Evolutionary conservation across 1,140 invertebrate genomes (phyloP).

Genomic region (Delia radicum): DNA sequence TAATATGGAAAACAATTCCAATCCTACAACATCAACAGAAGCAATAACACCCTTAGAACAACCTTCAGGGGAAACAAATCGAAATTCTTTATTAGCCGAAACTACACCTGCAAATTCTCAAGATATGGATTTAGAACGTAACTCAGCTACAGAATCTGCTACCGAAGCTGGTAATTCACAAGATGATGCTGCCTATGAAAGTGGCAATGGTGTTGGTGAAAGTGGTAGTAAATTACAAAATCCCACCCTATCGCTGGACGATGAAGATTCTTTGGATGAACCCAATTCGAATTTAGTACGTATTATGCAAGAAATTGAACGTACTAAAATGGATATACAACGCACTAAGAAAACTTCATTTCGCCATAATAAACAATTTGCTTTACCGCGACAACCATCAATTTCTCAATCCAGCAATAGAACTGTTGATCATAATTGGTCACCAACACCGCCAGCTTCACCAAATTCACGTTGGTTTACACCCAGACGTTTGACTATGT

Average conservation of each 20-base stretch:
- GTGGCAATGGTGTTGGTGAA: not conserved
- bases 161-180: conserved; percentile 20
- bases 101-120: conserved; percentile 29
- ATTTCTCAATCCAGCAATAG: not conserved
- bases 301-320: conserved; percentile 45
- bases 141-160: conserved; percentile 5
- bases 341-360: conserved; percentile 38
- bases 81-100: conserved; percentile 33
- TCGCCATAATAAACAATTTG: conserved; percentile 6
- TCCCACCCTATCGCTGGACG: not conserved
- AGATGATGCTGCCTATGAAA: conserved; percentile 8
- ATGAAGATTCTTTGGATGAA: conserved; percentile 27
- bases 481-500: not conserved
- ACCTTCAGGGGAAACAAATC: not conserved
- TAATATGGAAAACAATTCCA: not conserved
- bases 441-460: conserved; percentile 47
- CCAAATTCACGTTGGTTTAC: conserved; percentile 30
- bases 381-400: not conserved
- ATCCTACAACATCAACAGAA: not conserved
- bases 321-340: conserved; percentile 45
- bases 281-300: conserved; percentile 32
- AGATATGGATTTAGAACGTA: conserved; percentile 13
- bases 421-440: conserved; percentile 36
- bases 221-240: not conserved
- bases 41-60: not conserved